These are phyloP conservation scores for Trichopoda pennipes DNA, from an alignment of 2,888 invertebrate species.

Conservation along the genomic window DNA sequence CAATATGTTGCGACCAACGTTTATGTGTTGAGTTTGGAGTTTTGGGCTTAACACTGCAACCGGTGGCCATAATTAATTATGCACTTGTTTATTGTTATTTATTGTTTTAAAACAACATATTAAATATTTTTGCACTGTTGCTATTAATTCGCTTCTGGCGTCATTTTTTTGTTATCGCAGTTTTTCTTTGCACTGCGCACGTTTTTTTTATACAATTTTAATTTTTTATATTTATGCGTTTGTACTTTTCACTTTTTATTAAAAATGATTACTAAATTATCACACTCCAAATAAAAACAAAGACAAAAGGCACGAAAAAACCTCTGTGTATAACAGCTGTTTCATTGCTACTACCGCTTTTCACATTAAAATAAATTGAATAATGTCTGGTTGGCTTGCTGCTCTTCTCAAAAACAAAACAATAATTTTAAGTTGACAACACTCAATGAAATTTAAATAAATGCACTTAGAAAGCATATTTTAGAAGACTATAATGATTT, in stretches of 20 bases:
- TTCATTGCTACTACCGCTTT: constrained; percentile 63
- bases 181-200: constrained; percentile 21
- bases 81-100: background rate
- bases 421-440: constrained; percentile 23
- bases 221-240: constrained; percentile 14
- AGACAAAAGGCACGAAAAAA: constrained; percentile 25
- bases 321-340: constrained; percentile 64
- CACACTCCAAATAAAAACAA: constrained; percentile 24
- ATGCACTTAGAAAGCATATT: background rate
- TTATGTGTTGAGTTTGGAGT: constrained; percentile 57
- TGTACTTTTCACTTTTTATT: constrained; percentile 52
- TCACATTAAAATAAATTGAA: constrained; percentile 48
- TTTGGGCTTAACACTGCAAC: constrained; percentile 17
- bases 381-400: constrained; percentile 30
- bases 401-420: constrained; percentile 40
- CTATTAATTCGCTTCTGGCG: constrained; percentile 47
- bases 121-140: constrained; percentile 14
- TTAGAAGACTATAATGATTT: too few relatives aligned
- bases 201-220: constrained; percentile 12
- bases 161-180: constrained; percentile 28
- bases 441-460: constrained; percentile 1
- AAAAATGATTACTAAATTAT: constrained; percentile 13
- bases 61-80: constrained; percentile 38
- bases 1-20: constrained; percentile 78
- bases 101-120: background rate